A percentile compares a stretch with the other conserved stretches of the same genome.
phyloP scores from a whole-genome alignment of 2,888 invertebrate genomes.

The Chymomyza amoena region DNA sequence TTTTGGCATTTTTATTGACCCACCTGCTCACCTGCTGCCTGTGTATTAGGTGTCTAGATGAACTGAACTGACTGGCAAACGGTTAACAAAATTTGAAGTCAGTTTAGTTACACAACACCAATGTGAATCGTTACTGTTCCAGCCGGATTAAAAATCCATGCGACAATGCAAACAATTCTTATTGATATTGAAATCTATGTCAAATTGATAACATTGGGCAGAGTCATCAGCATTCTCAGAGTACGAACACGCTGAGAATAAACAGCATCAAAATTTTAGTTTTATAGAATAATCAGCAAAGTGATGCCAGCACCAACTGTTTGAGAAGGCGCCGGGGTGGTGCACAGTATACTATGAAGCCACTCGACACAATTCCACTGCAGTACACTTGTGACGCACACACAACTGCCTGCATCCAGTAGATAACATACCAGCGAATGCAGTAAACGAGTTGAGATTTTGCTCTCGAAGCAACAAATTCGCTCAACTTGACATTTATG shows the following conservation, averaged over 20 bases:
- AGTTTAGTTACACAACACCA: neutral
- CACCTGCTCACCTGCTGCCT: neutral
- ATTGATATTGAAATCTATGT: constrained; percentile 67
- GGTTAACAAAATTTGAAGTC: neutral
- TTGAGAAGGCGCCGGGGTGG: constrained; percentile 8
- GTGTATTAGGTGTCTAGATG: neutral
- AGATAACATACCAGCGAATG: constrained; percentile 26
- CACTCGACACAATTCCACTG: constrained; percentile 60
- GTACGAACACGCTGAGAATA: constrained; percentile 4
- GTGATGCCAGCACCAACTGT: constrained; percentile 39
- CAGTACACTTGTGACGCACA: constrained; percentile 63
- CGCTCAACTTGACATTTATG: constrained; percentile 60
- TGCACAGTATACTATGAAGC: constrained; percentile 13
- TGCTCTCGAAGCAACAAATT: constrained; percentile 51
- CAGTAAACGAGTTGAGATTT: constrained; percentile 31
- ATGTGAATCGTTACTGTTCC: neutral
- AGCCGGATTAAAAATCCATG: neutral
- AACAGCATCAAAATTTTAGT: constrained; percentile 17
- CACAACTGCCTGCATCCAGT: neutral
- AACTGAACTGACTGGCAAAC: neutral
- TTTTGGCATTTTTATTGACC: neutral
- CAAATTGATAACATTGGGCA: constrained; percentile 56
- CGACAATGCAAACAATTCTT: constrained; percentile 33
- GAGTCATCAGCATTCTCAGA: neutral
- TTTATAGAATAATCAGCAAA: constrained; percentile 58